These are phyloP conservation scores for Bellardia bayeri DNA, from an alignment of 2,888 invertebrate genomes.

Conservation along the genomic window DNA sequence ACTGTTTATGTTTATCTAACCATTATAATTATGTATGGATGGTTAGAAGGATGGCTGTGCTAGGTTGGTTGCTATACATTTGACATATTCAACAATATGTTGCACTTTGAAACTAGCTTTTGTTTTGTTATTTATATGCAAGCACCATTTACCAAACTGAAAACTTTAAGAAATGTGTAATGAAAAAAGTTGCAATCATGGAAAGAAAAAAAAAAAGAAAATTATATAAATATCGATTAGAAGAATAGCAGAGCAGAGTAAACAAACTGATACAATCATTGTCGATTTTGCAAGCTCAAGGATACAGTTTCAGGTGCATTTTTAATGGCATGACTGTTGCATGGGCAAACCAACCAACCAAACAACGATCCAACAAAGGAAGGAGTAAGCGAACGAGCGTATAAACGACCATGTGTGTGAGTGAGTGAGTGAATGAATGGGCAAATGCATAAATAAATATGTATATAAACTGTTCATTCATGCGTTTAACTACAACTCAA, in stretches of 20 bases:
- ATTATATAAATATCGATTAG: constrained; percentile 64
- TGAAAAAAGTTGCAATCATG: constrained; percentile 3
- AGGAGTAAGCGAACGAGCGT: background rate
- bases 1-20: constrained; percentile 44
- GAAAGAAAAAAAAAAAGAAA: background rate
- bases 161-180: constrained; percentile 18
- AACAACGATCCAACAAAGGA: background rate
- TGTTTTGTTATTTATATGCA: background rate
- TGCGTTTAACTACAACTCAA: constrained; percentile 52
- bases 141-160: constrained; percentile 3
- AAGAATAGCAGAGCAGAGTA: constrained; percentile 44
- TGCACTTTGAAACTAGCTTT: constrained; percentile 6
- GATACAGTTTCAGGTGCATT: constrained; percentile 68
- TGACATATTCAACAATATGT: constrained; percentile 24
- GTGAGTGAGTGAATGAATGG: constrained; percentile 7
- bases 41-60: background rate
- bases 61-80: background rate
- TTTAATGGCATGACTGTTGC: constrained; percentile 34
- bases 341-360: background rate
- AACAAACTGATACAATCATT: constrained; percentile 60
- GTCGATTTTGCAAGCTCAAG: constrained; percentile 60
- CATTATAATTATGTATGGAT: constrained; percentile 47
- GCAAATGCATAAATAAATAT: constrained; percentile 54
- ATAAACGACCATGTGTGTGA: constrained; percentile 1
- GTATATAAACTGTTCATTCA: constrained; percentile 51